Conservation (phyloP, 2,797 vertebrate genomes). For the Sphenopsis melanotis region DNA sequence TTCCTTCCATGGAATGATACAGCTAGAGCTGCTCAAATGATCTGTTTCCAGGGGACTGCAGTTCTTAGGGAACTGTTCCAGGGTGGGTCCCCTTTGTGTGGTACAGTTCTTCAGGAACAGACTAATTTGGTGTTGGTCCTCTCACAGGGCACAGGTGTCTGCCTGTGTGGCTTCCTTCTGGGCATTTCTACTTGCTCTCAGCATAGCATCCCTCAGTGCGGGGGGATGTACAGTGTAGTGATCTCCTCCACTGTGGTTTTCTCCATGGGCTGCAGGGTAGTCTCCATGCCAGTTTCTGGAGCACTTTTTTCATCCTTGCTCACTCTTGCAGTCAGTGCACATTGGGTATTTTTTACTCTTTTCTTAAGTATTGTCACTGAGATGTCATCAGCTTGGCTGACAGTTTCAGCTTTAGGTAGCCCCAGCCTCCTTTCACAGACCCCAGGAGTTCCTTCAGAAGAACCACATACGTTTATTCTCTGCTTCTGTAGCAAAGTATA, state of each 20-base stretch:
- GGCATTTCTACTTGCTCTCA: accelerated
- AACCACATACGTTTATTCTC: not conserved
- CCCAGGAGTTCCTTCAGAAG: not conserved
- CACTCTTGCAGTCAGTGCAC: accelerated
- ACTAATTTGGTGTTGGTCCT: not conserved
- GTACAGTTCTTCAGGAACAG: not conserved
- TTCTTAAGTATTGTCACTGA: not conserved
- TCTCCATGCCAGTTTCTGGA: accelerated
- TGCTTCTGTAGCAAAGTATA: not conserved
- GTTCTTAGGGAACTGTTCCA: not conserved
- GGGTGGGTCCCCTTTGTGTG: not conserved
- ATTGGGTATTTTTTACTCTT: not conserved
- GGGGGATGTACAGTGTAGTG: not conserved
- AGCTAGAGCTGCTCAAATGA: not conserved
- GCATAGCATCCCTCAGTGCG: accelerated
- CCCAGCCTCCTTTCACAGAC: not conserved
- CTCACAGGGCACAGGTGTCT: not conserved
- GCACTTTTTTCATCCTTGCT: accelerated
- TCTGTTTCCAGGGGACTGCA: not conserved
- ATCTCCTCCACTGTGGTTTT: accelerated
- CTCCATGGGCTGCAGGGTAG: not conserved
- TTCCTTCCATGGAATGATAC: not conserved
- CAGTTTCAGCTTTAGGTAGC: not conserved
- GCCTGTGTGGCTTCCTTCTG: not conserved
- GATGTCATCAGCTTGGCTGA: not conserved